Evolutionary conservation across 2,888 invertebrate species (phyloP).

Genomic region (Nebria salina): DNA sequence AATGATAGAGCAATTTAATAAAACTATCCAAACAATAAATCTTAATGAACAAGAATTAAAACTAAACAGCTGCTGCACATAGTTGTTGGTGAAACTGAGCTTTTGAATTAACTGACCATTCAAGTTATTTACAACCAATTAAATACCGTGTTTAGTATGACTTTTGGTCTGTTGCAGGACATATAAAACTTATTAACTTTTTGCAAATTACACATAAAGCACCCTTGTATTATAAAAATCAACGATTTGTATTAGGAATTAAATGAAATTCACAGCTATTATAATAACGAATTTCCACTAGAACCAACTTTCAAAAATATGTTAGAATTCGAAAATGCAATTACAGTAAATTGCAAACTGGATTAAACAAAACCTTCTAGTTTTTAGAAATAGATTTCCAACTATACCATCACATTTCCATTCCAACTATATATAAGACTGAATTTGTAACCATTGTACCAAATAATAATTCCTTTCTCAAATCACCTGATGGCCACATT

Average conservation of each 20-base stretch:
- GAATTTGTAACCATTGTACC: constrained; percentile 37
- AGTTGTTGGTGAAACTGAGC: not conserved
- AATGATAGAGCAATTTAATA: constrained; percentile 4
- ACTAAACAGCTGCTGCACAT: not conserved
- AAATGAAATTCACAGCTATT: not conserved
- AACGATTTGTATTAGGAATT: not conserved
- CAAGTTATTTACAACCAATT: constrained; percentile 7
- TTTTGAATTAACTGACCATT: no score
- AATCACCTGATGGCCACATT: constrained; percentile 33
- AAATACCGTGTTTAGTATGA: not conserved
- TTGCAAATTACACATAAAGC: not conserved
- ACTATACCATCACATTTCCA: constrained; percentile 33
- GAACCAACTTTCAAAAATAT: not conserved
- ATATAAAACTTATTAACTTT: not conserved
- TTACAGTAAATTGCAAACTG: constrained; percentile 20
- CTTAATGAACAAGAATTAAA: constrained; percentile 4
- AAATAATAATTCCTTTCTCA: constrained; percentile 36
- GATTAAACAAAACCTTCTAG: constrained; percentile 31
- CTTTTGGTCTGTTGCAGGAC: not conserved
- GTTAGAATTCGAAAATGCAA: constrained; percentile 12
- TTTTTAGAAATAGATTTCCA: constrained; percentile 44
- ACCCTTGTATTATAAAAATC: not conserved
- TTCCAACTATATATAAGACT: constrained; percentile 39
- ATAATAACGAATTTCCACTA: not conserved
- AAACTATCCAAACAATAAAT: not conserved